Evolutionary conservation across 2,797 vertebrate species (phyloP).

Genomic region (Rhyacichthys aspro): DNA sequence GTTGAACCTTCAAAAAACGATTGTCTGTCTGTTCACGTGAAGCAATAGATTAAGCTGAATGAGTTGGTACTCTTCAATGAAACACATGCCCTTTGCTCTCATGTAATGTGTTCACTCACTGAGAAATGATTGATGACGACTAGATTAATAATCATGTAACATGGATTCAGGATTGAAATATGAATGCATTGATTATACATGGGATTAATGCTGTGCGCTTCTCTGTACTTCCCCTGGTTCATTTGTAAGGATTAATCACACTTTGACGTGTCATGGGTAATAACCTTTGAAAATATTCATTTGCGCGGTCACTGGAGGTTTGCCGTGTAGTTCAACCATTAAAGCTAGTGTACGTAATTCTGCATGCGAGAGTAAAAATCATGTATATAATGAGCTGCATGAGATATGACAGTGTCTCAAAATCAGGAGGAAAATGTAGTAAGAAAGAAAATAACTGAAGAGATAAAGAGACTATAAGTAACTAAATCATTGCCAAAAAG

Average conservation of each 20-base stretch:
- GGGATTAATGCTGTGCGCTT: slow-evolving; percentile 28
- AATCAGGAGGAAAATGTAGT: slow-evolving; percentile 2
- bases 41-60: too few relatives aligned
- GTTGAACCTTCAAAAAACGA: background rate
- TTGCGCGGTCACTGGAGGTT: slow-evolving; percentile 54
- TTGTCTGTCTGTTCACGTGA: slow-evolving; percentile 45
- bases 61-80: too few relatives aligned
- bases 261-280: slow-evolving; percentile 42
- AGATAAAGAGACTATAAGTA: background rate
- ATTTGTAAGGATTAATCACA: slow-evolving; percentile 56
- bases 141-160: too few relatives aligned
- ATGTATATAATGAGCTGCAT: slow-evolving; percentile 19
- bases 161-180: too few relatives aligned
- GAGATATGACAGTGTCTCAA: slow-evolving; percentile 23
- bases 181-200: background rate
- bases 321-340: slow-evolving; percentile 28
- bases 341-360: slow-evolving; percentile 20
- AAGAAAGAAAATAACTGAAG: slow-evolving; percentile 3
- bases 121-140: too few relatives aligned
- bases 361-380: slow-evolving; percentile 10
- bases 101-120: too few relatives aligned
- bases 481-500: too few relatives aligned
- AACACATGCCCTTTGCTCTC: too few relatives aligned
- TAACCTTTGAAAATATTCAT: slow-evolving; percentile 65
- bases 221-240: slow-evolving; percentile 30